Percentiles rank a stretch among this genome's conserved stretches.
Conservation (phyloP, 2,797 vertebrate genomes). For the Acanthornis magna region DNA sequence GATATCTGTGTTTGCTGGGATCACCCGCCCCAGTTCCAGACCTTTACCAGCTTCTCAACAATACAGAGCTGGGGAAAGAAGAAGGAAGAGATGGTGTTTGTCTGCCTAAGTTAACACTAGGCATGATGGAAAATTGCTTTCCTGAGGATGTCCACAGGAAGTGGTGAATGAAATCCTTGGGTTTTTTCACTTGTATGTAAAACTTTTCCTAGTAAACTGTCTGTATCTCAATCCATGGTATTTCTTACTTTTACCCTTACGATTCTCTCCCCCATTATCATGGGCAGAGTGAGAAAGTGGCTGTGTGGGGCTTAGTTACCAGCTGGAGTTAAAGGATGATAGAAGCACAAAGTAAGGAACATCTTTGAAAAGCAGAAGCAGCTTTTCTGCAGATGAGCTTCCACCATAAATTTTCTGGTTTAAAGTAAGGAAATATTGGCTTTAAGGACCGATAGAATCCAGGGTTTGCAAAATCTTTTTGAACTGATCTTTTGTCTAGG, state of each 20-base stretch:
- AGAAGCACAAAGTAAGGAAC: not conserved
- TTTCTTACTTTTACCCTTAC: not conserved
- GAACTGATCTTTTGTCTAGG: not conserved
- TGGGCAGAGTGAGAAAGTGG: not conserved
- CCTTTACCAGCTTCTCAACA: not conserved
- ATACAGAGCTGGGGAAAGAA: not conserved
- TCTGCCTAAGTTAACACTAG: not conserved
- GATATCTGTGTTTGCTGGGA: not conserved
- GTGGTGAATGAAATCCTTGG: fast-evolving
- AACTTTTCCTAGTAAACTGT: not conserved
- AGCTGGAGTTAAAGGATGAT: not conserved
- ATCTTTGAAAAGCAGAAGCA: not conserved
- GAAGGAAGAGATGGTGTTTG: not conserved
- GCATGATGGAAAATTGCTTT: not conserved
- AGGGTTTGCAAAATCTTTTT: not conserved
- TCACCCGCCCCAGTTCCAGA: fast-evolving
- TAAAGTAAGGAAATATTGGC: not conserved
- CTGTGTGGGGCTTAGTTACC: not conserved
- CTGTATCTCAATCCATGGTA: not conserved
- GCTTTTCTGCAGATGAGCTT: not conserved
- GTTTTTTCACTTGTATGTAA: not conserved
- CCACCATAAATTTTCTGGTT: not conserved
- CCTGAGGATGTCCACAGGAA: not conserved
- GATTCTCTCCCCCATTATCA: not conserved
- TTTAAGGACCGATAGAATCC: not conserved